Conservation (phyloP, 1,140 invertebrate genomes). For the Phthorimaea operculella region DNA sequence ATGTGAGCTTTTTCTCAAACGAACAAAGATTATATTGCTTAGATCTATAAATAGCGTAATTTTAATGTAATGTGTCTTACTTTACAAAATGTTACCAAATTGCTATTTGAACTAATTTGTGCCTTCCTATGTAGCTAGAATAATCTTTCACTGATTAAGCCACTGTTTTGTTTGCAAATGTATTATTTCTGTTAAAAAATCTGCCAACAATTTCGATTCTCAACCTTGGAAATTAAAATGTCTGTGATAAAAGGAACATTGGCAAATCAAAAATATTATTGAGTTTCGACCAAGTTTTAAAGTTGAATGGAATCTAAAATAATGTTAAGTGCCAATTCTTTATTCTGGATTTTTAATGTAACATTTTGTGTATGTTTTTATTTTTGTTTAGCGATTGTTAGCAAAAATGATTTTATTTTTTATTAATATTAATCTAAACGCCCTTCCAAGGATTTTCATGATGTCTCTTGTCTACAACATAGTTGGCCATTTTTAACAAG, state of each 20-base stretch:
- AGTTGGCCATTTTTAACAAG: conserved; percentile 64
- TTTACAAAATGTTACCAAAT: conserved; percentile 40
- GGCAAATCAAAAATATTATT: conserved; percentile 13
- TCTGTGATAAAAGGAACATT: conserved; percentile 40
- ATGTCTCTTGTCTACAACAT: conserved; percentile 38
- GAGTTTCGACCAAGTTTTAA: conserved; percentile 7
- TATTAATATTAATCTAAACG: conserved; percentile 38
- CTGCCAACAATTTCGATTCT: conserved; percentile 18
- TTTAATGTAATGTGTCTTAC: not conserved
- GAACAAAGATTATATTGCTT: conserved; percentile 1
- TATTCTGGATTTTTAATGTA: conserved; percentile 1
- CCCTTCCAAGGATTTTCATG: conserved; percentile 39
- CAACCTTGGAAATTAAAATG: conserved; percentile 33
- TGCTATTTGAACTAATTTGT: conserved; percentile 36
- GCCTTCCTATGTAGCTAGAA: conserved; percentile 27
- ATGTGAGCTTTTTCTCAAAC: not conserved
- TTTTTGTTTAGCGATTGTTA: conserved; percentile 46
- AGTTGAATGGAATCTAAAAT: conserved; percentile 25
- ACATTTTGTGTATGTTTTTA: conserved; percentile 21
- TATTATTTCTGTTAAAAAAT: conserved; percentile 18
- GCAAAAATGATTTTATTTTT: conserved; percentile 39
- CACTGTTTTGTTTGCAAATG: conserved; percentile 18
- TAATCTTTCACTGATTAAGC: conserved; percentile 12
- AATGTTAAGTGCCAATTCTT: conserved; percentile 12
- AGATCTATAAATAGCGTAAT: not conserved